A percentile compares a stretch with the other conserved stretches of the same genome.
phyloP scores from a whole-genome alignment of 2,888 invertebrate species.

The Sinelater perroti region DNA sequence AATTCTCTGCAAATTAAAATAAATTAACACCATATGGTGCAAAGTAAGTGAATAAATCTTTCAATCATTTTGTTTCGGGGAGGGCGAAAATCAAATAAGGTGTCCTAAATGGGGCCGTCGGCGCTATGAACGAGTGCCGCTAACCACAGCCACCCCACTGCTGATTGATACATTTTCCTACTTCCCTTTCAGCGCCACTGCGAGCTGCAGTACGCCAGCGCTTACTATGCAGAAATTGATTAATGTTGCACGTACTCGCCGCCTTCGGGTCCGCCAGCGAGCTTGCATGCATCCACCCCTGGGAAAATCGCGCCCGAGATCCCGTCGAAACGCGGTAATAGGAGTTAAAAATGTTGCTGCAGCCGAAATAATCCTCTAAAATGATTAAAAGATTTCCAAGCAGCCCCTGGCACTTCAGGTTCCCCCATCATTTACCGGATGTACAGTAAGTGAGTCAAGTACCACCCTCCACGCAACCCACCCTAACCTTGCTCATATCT shows the following conservation, averaged over 20 bases:
- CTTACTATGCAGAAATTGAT: slow-evolving; percentile 30
- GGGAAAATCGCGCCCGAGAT: too few relatives aligned
- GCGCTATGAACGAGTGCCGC: slow-evolving; percentile 44
- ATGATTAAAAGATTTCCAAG: slow-evolving; percentile 54
- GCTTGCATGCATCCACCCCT: neutral
- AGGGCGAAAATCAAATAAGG: slow-evolving; percentile 50
- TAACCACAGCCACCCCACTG: slow-evolving; percentile 46
- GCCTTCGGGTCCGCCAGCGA: neutral
- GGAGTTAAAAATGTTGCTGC: slow-evolving; percentile 1
- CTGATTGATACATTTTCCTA: slow-evolving; percentile 43
- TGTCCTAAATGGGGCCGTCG: slow-evolving; percentile 47
- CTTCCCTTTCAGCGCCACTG: slow-evolving; percentile 32
- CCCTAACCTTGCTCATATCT: slow-evolving; percentile 43
- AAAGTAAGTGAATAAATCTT: slow-evolving; percentile 44
- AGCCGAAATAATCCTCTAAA: slow-evolving; percentile 30
- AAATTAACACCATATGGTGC: slow-evolving; percentile 39
- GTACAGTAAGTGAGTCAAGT: slow-evolving; percentile 56
- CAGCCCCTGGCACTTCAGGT: slow-evolving; percentile 42
- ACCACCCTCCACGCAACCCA: slow-evolving; percentile 48
- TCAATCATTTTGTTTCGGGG: slow-evolving; percentile 43
- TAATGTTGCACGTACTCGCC: slow-evolving; percentile 7
- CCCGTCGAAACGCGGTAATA: too few relatives aligned
- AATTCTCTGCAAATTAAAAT: slow-evolving; percentile 36
- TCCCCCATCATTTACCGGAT: slow-evolving; percentile 54
- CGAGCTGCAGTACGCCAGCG: slow-evolving; percentile 2